phyloP scores from a whole-genome alignment of 2,888 invertebrate species.

The Hydrotaea cyrtoneurina region DNA sequence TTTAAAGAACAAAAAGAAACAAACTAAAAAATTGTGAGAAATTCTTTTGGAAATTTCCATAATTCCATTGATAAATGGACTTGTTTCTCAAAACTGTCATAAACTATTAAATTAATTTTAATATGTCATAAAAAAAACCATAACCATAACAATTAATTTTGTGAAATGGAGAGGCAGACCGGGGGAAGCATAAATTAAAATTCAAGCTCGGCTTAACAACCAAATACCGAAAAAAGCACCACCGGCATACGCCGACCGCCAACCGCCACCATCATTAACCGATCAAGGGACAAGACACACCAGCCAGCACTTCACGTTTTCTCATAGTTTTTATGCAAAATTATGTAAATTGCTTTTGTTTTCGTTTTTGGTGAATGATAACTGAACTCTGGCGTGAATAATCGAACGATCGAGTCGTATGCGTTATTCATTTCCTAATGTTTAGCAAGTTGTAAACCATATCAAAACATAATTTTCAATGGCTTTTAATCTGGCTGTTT shows the following conservation, averaged over 20 bases:
- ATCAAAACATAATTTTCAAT: slow-evolving; percentile 43
- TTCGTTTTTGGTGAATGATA: slow-evolving; percentile 25
- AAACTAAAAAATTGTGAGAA: not conserved
- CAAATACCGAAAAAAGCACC: slow-evolving; percentile 7
- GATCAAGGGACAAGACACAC: slow-evolving; percentile 1
- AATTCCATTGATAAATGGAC: not conserved
- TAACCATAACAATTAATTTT: slow-evolving; percentile 37
- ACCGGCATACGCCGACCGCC: not conserved
- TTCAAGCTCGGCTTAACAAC: not conserved
- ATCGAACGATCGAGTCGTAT: too few relatives aligned
- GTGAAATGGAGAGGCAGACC: not conserved
- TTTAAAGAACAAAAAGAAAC: not conserved
- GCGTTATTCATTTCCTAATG: slow-evolving; percentile 11
- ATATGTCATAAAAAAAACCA: slow-evolving; percentile 29
- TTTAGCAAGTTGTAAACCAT: slow-evolving; percentile 39
- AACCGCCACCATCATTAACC: not conserved
- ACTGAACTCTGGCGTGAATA: not conserved
- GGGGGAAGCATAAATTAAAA: slow-evolving; percentile 13
- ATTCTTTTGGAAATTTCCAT: not conserved
- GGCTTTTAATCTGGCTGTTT: slow-evolving; percentile 46
- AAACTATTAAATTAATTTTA: slow-evolving; percentile 39
- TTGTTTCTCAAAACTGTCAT: slow-evolving; percentile 13
- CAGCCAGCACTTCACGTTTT: slow-evolving; percentile 18
- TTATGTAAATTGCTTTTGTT: slow-evolving; percentile 55
- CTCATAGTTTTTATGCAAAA: slow-evolving; percentile 16